Conservation (phyloP, 1,140 invertebrate species). For the Philopotamus ludificatus region DNA sequence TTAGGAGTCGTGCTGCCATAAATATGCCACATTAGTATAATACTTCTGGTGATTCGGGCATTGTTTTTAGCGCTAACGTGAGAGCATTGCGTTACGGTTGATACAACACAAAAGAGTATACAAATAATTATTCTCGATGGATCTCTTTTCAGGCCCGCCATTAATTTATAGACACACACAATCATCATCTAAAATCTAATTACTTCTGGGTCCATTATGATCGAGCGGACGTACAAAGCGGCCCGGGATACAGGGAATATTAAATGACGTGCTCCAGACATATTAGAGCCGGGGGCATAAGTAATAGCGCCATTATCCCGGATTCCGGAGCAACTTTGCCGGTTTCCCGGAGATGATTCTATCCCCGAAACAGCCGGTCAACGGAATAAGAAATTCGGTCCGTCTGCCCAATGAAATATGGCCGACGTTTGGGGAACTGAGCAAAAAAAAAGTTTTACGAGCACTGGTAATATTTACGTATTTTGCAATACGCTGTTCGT, state of each 20-base stretch:
- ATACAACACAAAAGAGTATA: no score
- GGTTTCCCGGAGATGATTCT: constrained; percentile 17
- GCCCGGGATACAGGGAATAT: constrained; percentile 8
- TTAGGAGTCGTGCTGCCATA: constrained; percentile 1
- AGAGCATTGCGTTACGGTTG: no score
- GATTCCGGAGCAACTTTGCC: background rate
- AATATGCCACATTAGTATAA: constrained; percentile 8
- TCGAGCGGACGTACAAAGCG: no score
- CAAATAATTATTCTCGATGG: no score
- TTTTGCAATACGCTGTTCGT: no score
- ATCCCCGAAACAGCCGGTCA: background rate
- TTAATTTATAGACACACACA: no score
- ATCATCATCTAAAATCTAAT: no score
- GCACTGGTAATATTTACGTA: no score
- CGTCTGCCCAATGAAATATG: background rate
- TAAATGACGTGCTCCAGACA: constrained; percentile 13
- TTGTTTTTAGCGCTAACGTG: background rate
- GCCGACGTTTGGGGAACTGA: no score
- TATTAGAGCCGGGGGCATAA: constrained; percentile 16
- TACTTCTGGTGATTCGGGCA: background rate
- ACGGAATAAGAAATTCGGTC: background rate
- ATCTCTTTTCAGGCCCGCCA: no score
- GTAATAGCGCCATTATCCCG: constrained; percentile 15
- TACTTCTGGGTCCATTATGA: no score
- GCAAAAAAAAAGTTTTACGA: no score